A percentile compares a stretch with the other conserved stretches of the same genome.
phyloP scores from a whole-genome alignment of 2,888 invertebrate species.

The Phengaris alcon region DNA sequence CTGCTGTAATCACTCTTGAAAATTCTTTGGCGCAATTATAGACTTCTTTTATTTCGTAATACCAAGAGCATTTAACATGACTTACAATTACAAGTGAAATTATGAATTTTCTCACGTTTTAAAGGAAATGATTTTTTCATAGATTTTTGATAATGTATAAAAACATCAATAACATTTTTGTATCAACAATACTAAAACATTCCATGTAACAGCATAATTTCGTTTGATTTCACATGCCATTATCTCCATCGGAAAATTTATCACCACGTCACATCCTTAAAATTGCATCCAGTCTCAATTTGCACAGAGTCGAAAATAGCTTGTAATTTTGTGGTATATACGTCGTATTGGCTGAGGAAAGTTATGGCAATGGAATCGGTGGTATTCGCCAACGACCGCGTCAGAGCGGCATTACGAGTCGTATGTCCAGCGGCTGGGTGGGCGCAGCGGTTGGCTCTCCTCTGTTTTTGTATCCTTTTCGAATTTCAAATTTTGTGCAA shows the following conservation, averaged over 20 bases:
- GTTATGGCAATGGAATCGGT: constrained; percentile 71
- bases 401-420: constrained; percentile 62
- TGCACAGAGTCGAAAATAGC: constrained; percentile 48
- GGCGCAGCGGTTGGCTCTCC: constrained; percentile 65
- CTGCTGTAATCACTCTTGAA: constrained; percentile 9
- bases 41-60: not conserved
- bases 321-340: constrained; percentile 46
- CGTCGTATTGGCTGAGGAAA: constrained; percentile 55
- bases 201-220: constrained; percentile 78
- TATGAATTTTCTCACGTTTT: not conserved
- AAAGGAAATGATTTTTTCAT: not conserved
- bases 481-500: constrained; percentile 59
- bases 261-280: constrained; percentile 37
- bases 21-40: not conserved
- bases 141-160: not conserved
- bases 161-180: constrained; percentile 37
- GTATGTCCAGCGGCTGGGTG: constrained; percentile 65
- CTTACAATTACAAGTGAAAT: not conserved
- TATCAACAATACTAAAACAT: constrained; percentile 64
- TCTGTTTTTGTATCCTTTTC: constrained; percentile 60
- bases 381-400: constrained; percentile 74
- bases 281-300: constrained; percentile 42
- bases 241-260: constrained; percentile 70
- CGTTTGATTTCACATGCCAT: constrained; percentile 79
- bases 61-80: not conserved